These are phyloP conservation scores for Drosophila kikkawai DNA, from an alignment of 1,140 invertebrate species.

Conservation along the genomic window DNA sequence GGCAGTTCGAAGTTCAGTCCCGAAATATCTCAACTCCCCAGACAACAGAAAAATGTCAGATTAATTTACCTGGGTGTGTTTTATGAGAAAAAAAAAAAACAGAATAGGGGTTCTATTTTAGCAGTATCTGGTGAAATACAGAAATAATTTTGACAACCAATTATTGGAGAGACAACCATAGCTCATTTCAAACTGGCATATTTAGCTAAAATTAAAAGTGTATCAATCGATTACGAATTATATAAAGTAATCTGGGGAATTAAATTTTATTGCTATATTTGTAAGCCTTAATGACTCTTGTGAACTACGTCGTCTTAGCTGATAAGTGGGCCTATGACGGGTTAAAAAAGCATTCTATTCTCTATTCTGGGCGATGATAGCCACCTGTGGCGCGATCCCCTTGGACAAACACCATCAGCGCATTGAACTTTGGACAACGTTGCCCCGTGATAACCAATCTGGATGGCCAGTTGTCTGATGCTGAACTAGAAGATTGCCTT, in stretches of 20 bases:
- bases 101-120: neutral
- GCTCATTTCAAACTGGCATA: neutral
- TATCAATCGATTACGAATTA: no score
- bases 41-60: neutral
- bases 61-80: neutral
- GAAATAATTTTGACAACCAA: neutral
- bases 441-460: constrained; percentile 78
- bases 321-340: constrained; percentile 47
- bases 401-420: constrained; percentile 62
- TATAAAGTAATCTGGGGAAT: no score
- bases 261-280: constrained; percentile 1
- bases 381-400: constrained; percentile 63
- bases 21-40: neutral
- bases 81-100: neutral
- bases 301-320: constrained; percentile 9
- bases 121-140: neutral
- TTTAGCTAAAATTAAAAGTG: neutral
- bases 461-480: constrained; percentile 42
- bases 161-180: neutral
- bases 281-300: constrained; percentile 20
- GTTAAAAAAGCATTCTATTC: constrained; percentile 4
- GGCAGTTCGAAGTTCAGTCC: neutral
- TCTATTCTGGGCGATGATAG: constrained; percentile 28
- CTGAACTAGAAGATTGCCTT: constrained; percentile 78
- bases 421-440: constrained; percentile 71